phyloP scores from a whole-genome alignment of 2,797 vertebrate species.

The Acropternis orthonyx region DNA sequence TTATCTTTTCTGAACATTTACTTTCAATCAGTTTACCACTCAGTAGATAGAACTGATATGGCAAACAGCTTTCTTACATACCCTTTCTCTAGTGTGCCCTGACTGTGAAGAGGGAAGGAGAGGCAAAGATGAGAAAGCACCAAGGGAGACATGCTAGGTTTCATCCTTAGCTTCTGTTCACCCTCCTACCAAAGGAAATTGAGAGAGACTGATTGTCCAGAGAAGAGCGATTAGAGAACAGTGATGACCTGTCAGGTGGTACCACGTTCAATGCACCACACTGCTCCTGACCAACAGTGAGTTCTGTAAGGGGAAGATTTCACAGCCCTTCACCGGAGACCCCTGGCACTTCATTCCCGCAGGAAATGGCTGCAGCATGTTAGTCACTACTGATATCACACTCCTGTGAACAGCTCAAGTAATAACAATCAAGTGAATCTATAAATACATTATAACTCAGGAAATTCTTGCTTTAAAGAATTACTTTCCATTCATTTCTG shows the following conservation, averaged over 20 bases:
- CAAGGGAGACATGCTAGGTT: neutral
- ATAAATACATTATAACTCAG: neutral
- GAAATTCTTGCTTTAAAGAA: slow-evolving; percentile 5
- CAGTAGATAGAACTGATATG: neutral
- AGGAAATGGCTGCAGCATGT: neutral
- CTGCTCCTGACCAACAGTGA: neutral
- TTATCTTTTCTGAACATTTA: neutral
- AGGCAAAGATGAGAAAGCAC: neutral
- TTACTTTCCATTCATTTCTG: neutral
- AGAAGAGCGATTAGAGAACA: neutral
- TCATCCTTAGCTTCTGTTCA: neutral
- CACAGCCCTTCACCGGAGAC: neutral
- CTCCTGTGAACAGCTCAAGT: neutral
- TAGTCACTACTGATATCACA: neutral
- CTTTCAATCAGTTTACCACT: neutral
- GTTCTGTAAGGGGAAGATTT: neutral
- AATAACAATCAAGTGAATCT: neutral
- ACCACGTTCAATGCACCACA: neutral
- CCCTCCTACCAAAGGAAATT: neutral
- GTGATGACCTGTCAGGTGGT: neutral
- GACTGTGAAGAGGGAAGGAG: neutral
- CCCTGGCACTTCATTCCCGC: neutral
- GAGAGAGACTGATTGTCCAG: neutral
- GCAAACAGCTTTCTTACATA: neutral
- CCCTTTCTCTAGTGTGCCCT: neutral